Evolutionary conservation across 2,888 invertebrate species (phyloP), one percentile per base, ranked within the genome.

Genomic region (Thera obeliscata): DNA sequence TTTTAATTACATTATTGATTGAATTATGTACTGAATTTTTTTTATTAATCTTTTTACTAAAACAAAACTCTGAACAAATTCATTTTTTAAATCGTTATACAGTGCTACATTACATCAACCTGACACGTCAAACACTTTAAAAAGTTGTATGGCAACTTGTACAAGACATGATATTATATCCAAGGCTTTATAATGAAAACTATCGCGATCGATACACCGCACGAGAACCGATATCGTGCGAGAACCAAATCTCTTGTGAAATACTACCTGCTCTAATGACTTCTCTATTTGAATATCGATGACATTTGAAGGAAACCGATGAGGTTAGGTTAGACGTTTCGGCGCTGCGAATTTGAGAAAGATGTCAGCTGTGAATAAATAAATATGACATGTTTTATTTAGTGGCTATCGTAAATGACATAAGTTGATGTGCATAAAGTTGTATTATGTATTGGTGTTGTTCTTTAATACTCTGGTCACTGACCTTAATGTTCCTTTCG

Each of bases 151-250:
- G 36, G 58, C 49, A 49, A 58, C 46, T 33, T 41, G 50, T 41
- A 52, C 43, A 46, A 52, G 59, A 12, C 48, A 33, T 36, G 43
- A 56, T 60, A 33, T 8, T 12, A 61, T 67, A 36, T 59, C 63
- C 63, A 63, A 67, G 74, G 56, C 63, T 56, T 55, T 61, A 6
- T 65, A 64, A 72, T 61, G 65, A 74, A 77, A 72, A 77, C 67
- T 69, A 61, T 67, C 63, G 60, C 56, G 58, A 70, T 72, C 41
- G 68, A 64, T 63, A 48, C 58, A 46, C 36, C 55, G 41, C 66
- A 72, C 69, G 72, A 62, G 64, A 64, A 64, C 61, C 59, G 59
- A 63, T 70, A 50, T 61, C 61, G 64, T 70, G 61, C 36, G 46
- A 46, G 61, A 46, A 46, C 9, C 9, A 9, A 46, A 46, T 46